phyloP scores from a whole-genome alignment of 2,113 vertebrate species.

The Callopanchax toddi region DNA sequence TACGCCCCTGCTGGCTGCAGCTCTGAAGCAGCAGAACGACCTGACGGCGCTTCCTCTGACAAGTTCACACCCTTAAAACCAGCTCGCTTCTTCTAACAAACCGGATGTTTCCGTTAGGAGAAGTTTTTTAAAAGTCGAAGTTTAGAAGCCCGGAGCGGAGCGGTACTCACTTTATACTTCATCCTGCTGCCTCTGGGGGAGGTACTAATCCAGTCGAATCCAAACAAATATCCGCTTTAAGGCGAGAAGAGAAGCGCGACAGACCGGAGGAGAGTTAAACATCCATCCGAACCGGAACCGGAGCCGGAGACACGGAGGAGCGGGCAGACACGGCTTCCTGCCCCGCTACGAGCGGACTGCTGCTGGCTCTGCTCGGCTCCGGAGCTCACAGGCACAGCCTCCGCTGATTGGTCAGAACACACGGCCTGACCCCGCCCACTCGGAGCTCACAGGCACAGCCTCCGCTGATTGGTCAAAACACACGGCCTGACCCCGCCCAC shows the following conservation, averaged over 20 bases:
- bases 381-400: conserved; percentile 30
- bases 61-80: not conserved
- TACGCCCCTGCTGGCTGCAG: conserved; percentile 24
- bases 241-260: conserved; percentile 19
- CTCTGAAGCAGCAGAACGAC: not conserved
- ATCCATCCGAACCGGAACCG: conserved; percentile 61
- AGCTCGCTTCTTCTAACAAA: not conserved
- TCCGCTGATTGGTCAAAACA: conserved; percentile 61
- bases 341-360: not conserved
- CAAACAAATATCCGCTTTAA: conserved; percentile 66
- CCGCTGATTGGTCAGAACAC: conserved; percentile 61
- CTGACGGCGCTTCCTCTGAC: not conserved
- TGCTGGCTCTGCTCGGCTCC: conserved; percentile 4
- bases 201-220: conserved; percentile 32
- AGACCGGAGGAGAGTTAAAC: conserved; percentile 21
- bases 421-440: not conserved
- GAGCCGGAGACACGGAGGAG: too few species aligned
- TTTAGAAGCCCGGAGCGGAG: too few species aligned
- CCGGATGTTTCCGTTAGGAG: conserved; percentile 8
- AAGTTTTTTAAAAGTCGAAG: not conserved
- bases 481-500: not conserved
- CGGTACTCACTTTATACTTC: conserved; percentile 82
- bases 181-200: conserved; percentile 53
- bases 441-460: conserved; percentile 32
- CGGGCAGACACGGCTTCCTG: conserved; percentile 13